Percentiles rank a stretch among this genome's conserved stretches.
Conservation (phyloP, 1,140 invertebrate species). For the Colletes latitarsis region DNA sequence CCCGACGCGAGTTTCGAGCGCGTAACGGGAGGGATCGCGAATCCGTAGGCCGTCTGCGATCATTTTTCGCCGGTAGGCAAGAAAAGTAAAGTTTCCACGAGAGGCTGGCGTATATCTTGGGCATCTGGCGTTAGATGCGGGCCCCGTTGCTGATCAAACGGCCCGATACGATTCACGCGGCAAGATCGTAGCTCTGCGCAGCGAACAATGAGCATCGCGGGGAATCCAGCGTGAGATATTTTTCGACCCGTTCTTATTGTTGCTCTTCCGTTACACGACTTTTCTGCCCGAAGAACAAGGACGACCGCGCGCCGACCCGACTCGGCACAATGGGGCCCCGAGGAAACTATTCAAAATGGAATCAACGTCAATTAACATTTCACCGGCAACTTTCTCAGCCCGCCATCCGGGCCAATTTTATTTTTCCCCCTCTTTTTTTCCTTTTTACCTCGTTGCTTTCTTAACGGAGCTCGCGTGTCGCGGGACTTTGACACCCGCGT, state of each 20-base stretch:
- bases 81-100: slow-evolving; percentile 52
- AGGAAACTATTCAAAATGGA: background rate
- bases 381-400: slow-evolving; percentile 20
- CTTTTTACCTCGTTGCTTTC: background rate
- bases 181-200: slow-evolving; percentile 53
- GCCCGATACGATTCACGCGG: slow-evolving; percentile 58
- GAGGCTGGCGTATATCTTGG: slow-evolving; percentile 14
- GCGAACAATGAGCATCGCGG: slow-evolving; percentile 61
- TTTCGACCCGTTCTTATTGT: slow-evolving; percentile 57
- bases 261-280: slow-evolving; percentile 61
- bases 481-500: background rate
- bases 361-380: slow-evolving; percentile 39
- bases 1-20: background rate
- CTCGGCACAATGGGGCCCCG: background rate
- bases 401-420: slow-evolving; percentile 1
- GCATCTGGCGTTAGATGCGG: slow-evolving; percentile 15
- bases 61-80: slow-evolving; percentile 4
- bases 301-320: slow-evolving; percentile 26
- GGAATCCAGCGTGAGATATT: slow-evolving; percentile 59
- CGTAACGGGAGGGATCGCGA: background rate
- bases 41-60: background rate
- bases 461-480: background rate
- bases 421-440: background rate
- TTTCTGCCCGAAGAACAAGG: slow-evolving; percentile 52
- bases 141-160: slow-evolving; percentile 54